These are phyloP conservation scores for Spatulosminthurus flaviceps DNA, from an alignment of 2,888 invertebrate species.

Conservation along the genomic window DNA sequence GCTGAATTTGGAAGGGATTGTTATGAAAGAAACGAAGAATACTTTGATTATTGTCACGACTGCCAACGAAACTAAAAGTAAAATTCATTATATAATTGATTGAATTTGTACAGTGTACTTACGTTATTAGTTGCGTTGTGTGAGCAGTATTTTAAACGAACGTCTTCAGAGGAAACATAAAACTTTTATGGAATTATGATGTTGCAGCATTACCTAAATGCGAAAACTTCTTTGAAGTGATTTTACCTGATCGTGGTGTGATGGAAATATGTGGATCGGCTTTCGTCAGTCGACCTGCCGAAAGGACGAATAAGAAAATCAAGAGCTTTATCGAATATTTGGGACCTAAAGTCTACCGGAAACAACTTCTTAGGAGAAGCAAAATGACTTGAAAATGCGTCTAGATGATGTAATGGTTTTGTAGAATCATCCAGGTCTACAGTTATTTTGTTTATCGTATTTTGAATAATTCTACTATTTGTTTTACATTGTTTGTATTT, in stretches of 20 bases:
- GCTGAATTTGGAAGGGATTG: slow-evolving; percentile 60
- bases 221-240: slow-evolving; percentile 55
- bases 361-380: background rate
- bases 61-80: slow-evolving; percentile 60
- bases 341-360: slow-evolving; percentile 54
- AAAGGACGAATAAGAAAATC: slow-evolving; percentile 59
- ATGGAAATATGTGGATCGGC: slow-evolving; percentile 59
- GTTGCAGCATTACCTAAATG: slow-evolving; percentile 59
- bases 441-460: too few relatives aligned
- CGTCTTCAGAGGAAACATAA: background rate
- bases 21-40: slow-evolving; percentile 64
- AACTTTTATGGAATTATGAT: background rate
- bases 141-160: too few relatives aligned
- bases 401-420: too few relatives aligned
- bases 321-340: slow-evolving; percentile 61
- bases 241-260: slow-evolving; percentile 54
- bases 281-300: slow-evolving; percentile 60
- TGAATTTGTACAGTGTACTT: too few relatives aligned
- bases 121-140: background rate
- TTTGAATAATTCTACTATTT: too few relatives aligned
- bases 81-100: too few relatives aligned
- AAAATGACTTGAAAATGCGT: too few relatives aligned
- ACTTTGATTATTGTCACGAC: slow-evolving; percentile 61
- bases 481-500: too few relatives aligned
- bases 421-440: too few relatives aligned